phyloP scores from a whole-genome alignment of 2,113 vertebrate species.

The Anas platyrhynchos region DNA sequence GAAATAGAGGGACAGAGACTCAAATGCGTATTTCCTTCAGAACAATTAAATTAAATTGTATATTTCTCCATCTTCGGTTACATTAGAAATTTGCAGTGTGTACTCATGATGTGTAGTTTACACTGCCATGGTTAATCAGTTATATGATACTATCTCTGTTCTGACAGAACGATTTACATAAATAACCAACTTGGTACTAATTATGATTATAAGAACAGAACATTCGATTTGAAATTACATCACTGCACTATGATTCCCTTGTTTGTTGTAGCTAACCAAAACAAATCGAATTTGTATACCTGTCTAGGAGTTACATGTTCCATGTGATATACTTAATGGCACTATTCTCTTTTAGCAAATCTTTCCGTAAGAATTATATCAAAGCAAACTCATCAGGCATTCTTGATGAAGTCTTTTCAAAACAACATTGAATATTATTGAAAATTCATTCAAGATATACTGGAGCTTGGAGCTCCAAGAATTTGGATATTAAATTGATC shows the following conservation, averaged over 20 bases:
- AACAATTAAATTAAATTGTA: neutral
- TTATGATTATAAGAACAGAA: neutral
- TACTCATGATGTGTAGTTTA: neutral
- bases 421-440: neutral
- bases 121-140: neutral
- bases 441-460: neutral
- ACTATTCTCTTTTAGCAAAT: neutral
- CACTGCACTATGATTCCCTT: neutral
- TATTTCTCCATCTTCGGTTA: neutral
- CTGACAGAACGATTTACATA: neutral
- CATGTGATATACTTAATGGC: neutral
- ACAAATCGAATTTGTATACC: neutral
- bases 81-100: neutral
- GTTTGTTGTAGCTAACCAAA: neutral
- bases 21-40: neutral
- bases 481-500: neutral
- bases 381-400: neutral
- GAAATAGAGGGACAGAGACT: neutral
- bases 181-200: neutral
- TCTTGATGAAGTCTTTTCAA: neutral
- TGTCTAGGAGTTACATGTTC: neutral
- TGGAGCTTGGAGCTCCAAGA: neutral
- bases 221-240: neutral
- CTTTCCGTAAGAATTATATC: neutral
- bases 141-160: neutral